phyloP scores from a whole-genome alignment of 2,888 invertebrate species.

The Platycheirus rosarum region DNA sequence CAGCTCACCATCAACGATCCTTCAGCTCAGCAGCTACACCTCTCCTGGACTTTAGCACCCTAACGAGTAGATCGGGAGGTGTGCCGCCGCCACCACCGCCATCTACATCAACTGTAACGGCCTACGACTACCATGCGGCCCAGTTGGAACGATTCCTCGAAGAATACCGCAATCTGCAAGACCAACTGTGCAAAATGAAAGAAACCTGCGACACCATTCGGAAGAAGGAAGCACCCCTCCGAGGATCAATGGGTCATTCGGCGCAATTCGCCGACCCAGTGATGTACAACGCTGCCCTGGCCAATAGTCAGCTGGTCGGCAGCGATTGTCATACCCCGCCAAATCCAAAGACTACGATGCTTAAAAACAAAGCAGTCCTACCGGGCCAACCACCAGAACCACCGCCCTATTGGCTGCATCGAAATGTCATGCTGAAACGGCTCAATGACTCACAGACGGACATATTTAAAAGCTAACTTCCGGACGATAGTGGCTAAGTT shows the following conservation, averaged over 20 bases:
- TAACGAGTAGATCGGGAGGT: slow-evolving; percentile 78
- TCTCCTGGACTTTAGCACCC: slow-evolving; percentile 79
- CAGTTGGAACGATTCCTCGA: slow-evolving; percentile 91
- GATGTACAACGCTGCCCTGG: slow-evolving; percentile 81
- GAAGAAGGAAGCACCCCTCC: slow-evolving; percentile 82
- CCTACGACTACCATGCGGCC: slow-evolving; percentile 90
- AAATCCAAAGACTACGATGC: slow-evolving; percentile 83
- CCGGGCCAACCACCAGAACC: slow-evolving; percentile 82
- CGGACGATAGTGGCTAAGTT: slow-evolving; percentile 69
- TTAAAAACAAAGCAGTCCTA: slow-evolving; percentile 84
- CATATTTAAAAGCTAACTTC: slow-evolving; percentile 84
- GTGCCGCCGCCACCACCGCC: slow-evolving; percentile 78
- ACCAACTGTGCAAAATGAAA: slow-evolving; percentile 91
- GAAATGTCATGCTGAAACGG: slow-evolving; percentile 82
- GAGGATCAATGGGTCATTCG: slow-evolving; percentile 79
- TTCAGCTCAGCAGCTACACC: slow-evolving; percentile 82
- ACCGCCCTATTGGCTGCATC: slow-evolving; percentile 83
- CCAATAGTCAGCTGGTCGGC: slow-evolving; percentile 75
- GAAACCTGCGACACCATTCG: slow-evolving; percentile 89
- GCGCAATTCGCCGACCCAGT: slow-evolving; percentile 82
- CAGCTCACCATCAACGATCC: slow-evolving; percentile 79
- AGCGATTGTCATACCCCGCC: slow-evolving; percentile 76
- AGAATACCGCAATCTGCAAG: slow-evolving; percentile 90
- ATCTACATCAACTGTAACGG: slow-evolving; percentile 83
- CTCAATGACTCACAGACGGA: slow-evolving; percentile 82